Conservation (phyloP, 2,797 vertebrate species). For the Danio aesculapii region DNA sequence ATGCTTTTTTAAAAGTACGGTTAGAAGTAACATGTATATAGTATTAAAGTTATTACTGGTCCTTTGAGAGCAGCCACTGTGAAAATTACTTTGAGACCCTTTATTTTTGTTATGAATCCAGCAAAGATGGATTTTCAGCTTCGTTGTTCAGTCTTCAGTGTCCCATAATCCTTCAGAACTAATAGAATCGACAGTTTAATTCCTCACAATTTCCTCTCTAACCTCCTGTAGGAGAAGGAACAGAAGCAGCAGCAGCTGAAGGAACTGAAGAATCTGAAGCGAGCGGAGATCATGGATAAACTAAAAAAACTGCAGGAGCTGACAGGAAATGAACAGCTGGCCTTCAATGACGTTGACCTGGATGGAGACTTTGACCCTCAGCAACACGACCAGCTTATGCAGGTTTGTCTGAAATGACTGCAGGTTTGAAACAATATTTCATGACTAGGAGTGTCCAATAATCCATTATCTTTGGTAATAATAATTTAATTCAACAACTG, state of each 20-base stretch:
- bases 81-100: no score
- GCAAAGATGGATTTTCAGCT: no score
- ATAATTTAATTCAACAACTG: no score
- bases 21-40: no score
- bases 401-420: conserved; percentile 71
- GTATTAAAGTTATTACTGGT: no score
- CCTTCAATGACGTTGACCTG: conserved; percentile 80
- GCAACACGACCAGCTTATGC: conserved; percentile 88
- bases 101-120: no score
- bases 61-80: no score
- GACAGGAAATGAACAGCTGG: conserved; percentile 81
- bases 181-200: background rate
- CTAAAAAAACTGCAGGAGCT: conserved; percentile 84
- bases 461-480: no score
- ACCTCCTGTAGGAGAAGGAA: conserved; percentile 81
- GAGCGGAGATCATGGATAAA: conserved; percentile 86
- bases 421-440: background rate
- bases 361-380: conserved; percentile 87
- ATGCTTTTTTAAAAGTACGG: no score
- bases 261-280: conserved; percentile 92
- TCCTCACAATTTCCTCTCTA: background rate
- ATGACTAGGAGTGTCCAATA: background rate
- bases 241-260: conserved; percentile 89
- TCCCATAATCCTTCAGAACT: background rate
- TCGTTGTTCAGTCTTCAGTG: background rate